phyloP scores from a whole-genome alignment of 2,888 invertebrate genomes.

The Oligia fasciuncula region DNA sequence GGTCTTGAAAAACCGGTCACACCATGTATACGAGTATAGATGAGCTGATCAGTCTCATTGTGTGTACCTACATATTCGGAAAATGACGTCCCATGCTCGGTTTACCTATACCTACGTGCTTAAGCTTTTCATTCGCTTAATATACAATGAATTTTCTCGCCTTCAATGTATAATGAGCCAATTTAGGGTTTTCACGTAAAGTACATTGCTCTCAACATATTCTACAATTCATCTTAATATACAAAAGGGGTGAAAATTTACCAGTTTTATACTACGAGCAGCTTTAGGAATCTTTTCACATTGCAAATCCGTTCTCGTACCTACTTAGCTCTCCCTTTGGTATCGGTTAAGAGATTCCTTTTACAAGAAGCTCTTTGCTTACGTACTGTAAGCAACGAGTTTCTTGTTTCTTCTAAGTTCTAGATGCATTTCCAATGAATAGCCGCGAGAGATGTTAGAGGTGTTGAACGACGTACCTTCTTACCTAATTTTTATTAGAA shows the following conservation, averaged over 20 bases:
- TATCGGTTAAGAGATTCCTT: constrained; percentile 10
- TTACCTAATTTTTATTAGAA: neutral
- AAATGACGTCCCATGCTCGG: neutral
- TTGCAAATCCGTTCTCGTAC: constrained; percentile 25
- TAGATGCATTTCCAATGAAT: constrained; percentile 4
- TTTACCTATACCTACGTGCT: neutral
- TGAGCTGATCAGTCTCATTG: no score
- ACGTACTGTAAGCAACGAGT: no score
- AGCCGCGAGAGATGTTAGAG: neutral
- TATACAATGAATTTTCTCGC: neutral
- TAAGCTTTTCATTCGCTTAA: neutral
- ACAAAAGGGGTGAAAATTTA: constrained; percentile 18
- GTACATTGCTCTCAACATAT: constrained; percentile 2
- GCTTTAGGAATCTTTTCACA: constrained; percentile 12
- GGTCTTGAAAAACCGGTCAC: no score
- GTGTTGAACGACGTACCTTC: neutral
- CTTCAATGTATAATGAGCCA: constrained; percentile 4
- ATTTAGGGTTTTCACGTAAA: constrained; percentile 14
- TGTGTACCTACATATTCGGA: neutral
- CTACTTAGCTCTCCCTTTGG: constrained; percentile 7
- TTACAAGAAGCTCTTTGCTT: neutral
- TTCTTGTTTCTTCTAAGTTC: no score
- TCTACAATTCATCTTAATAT: constrained; percentile 8
- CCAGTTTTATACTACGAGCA: neutral
- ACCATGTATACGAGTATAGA: no score